Evolutionary conservation across 2,113 vertebrate genomes (phyloP).

Genomic region (Desmodus rotundus): DNA sequence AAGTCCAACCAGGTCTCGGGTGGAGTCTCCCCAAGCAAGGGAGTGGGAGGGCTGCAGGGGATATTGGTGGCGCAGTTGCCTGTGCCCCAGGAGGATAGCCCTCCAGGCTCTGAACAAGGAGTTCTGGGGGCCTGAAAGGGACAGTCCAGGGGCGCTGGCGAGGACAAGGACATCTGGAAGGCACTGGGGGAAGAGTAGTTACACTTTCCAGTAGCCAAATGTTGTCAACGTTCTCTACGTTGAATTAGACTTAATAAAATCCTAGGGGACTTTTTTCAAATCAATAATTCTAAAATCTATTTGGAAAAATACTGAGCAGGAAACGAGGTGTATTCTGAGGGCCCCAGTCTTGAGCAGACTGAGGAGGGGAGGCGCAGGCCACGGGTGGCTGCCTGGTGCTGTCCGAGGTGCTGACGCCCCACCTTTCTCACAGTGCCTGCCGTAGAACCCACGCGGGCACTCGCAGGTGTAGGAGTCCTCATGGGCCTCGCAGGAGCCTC

Average conservation of each 20-base stretch:
- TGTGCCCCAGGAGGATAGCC: background rate
- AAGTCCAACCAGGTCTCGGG: too few relatives aligned
- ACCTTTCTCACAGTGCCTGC: slow-evolving; percentile 96
- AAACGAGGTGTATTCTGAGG: background rate
- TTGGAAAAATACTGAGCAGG: background rate
- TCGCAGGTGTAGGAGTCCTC: slow-evolving; percentile 91
- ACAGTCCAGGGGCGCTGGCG: accelerated
- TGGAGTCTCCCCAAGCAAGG: too few relatives aligned
- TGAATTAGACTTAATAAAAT: background rate
- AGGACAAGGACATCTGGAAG: accelerated
- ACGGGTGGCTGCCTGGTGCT: background rate
- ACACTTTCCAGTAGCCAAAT: background rate
- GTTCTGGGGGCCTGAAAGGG: background rate
- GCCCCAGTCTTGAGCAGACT: too few relatives aligned
- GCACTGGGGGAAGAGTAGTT: background rate
- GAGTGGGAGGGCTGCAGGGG: background rate
- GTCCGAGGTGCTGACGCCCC: slow-evolving; percentile 27
- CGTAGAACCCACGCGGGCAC: slow-evolving; percentile 91
- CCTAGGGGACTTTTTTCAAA: background rate
- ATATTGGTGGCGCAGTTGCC: background rate
- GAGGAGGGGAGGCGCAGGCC: background rate
- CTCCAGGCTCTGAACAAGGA: background rate
- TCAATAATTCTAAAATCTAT: background rate
- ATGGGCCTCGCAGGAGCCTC: slow-evolving; percentile 90
- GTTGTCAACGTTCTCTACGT: background rate